Conservation (phyloP, 2,113 vertebrate species). For the Paradoxurus hermaphroditus region DNA sequence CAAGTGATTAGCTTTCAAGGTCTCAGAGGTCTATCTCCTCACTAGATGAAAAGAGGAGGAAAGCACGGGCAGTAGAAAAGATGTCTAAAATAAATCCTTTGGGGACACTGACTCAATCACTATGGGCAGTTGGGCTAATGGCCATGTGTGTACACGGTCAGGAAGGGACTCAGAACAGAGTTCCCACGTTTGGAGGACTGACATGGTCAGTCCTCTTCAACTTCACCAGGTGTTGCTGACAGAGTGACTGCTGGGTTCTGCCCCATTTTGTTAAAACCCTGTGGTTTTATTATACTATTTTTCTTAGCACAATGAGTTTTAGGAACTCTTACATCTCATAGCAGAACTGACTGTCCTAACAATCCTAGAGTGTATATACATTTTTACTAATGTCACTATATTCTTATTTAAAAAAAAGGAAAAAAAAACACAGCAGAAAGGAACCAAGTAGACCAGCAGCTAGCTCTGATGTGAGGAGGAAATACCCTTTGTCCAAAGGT, state of each 20-base stretch:
- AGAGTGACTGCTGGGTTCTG: neutral
- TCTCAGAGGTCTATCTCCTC: neutral
- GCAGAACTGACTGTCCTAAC: neutral
- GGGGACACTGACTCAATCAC: neutral
- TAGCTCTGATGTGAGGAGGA: neutral
- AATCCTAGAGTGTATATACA: neutral
- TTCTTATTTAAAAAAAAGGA: neutral
- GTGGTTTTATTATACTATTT: neutral
- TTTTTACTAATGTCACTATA: neutral
- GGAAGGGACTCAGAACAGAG: neutral
- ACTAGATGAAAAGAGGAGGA: neutral
- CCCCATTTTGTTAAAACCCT: neutral
- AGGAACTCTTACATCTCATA: neutral
- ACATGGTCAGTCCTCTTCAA: neutral
- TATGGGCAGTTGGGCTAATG: neutral
- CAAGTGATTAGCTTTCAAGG: neutral
- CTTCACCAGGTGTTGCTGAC: neutral
- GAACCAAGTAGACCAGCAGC: neutral
- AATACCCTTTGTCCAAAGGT: neutral
- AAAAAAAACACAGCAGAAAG: neutral
- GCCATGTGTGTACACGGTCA: rapidly evolving
- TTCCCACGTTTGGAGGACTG: neutral
- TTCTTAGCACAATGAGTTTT: neutral
- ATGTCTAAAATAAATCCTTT: neutral
- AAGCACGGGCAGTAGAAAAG: neutral